Base-by-base conservation (phyloP, 2,888 invertebrate genomes). In the Formica aserva region DNA sequence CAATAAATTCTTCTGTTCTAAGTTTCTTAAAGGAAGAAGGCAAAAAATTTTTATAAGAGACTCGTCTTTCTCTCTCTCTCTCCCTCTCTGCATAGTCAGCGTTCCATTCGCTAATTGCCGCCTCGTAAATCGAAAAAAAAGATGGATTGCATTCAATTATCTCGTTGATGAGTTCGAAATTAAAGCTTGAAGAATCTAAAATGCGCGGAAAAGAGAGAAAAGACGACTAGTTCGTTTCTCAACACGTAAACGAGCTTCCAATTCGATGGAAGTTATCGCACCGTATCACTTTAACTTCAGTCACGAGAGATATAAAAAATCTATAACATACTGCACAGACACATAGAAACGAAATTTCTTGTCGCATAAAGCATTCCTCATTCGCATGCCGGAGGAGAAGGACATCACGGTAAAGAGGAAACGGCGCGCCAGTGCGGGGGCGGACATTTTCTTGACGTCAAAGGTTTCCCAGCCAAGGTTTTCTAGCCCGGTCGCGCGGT, bases 371-470 rank as follows among this genome's bases (percentile, higher is more conserved):
- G 84, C 72, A 86, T 88, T 88, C 76, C 76, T 38, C n/a, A n/a
- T 67, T 80, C 65, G 60, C 71, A 48, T 74, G 60, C 11, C 35
- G 55, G 22, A 60, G 63, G 55, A 55, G 52, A 66, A 66, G 74
- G 76, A 52, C 60, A 82, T 66, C 38, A 38, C 26, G 35, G 48
- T 45, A 45, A 45, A 32, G 57, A 80, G 67, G 71, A 89, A 85
- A 85, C 75, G 74, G 67, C 84, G 87, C 60, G 57, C 71, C 67
- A 67, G 72, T 67, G 67, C 65, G 80, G 82, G 67, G 82, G 67
- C 69, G 78, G 71, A 85, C 86, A 60, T 88, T 82, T 85, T 77
- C 85, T 60, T 71, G 45, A 82, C 88, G 88, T 82, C 88, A 84
- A 88, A 86, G 77, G 62, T 84, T 85, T 85, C 63, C 71, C 63